Conservation (phyloP, 2,113 vertebrate genomes). For the Oriolus oriolus region DNA sequence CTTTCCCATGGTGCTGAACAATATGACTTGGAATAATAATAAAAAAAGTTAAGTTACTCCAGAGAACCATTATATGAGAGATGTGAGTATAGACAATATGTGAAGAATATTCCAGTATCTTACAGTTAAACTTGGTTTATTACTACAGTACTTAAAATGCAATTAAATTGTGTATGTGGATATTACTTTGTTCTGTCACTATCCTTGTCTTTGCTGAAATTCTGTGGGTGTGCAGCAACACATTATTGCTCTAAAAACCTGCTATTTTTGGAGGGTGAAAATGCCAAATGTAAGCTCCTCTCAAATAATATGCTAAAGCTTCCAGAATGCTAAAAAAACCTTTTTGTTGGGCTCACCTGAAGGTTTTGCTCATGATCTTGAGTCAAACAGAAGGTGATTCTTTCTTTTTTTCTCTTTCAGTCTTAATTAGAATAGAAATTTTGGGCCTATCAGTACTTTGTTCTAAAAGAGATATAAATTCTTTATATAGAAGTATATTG, state of each 20-base stretch:
- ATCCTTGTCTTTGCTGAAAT: conserved; percentile 7
- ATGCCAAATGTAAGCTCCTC: not conserved
- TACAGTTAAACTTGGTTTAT: conserved; percentile 28
- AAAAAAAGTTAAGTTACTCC: conserved; percentile 41
- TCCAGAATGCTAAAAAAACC: not conserved
- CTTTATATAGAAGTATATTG: not conserved
- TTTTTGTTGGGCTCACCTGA: not conserved
- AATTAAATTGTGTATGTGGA: not conserved
- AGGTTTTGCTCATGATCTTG: not conserved
- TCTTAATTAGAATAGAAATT: not conserved
- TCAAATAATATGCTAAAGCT: not conserved
- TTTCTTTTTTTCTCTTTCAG: not conserved
- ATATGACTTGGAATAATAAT: conserved; percentile 60
- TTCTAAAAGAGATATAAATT: not conserved
- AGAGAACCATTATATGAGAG: conserved; percentile 31
- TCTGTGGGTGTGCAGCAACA: not conserved
- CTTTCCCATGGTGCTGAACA: conserved; percentile 36
- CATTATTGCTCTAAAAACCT: not conserved
- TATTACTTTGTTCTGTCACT: not conserved
- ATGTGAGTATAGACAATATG: not conserved
- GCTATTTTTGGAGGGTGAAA: conserved; percentile 27
- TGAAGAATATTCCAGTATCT: conserved; percentile 1
- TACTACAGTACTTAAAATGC: conserved; percentile 19
- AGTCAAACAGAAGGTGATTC: not conserved
- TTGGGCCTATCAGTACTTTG: not conserved